Evolutionary conservation across 2,888 invertebrate species (phyloP).

Genomic region (Globia sparganii): DNA sequence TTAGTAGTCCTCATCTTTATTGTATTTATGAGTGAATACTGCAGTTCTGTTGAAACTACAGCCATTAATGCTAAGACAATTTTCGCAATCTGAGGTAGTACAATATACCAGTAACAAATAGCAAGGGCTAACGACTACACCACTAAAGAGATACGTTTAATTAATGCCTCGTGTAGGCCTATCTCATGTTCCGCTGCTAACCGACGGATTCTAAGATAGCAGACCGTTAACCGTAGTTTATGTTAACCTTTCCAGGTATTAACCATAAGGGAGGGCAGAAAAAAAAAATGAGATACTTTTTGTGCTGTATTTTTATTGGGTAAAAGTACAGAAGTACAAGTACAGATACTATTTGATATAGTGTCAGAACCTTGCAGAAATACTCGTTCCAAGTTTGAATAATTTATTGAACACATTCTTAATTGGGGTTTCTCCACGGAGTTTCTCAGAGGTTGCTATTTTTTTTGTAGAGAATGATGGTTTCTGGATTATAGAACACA

Average conservation of each 20-base stretch:
- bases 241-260: slow-evolving; percentile 46
- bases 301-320: background rate
- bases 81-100: too few relatives aligned
- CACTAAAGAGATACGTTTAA: slow-evolving; percentile 68
- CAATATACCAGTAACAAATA: slow-evolving; percentile 63
- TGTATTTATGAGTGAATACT: too few relatives aligned
- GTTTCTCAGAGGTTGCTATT: too few relatives aligned
- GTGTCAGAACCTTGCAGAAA: background rate
- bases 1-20: too few relatives aligned
- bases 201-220: slow-evolving; percentile 66
- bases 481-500: too few relatives aligned
- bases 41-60: too few relatives aligned
- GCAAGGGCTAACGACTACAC: slow-evolving; percentile 73
- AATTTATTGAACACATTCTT: background rate
- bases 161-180: slow-evolving; percentile 71
- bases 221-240: slow-evolving; percentile 67
- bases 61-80: too few relatives aligned
- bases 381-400: background rate
- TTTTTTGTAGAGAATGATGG: too few relatives aligned
- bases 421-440: background rate
- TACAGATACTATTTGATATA: background rate
- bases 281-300: background rate
- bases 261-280: background rate
- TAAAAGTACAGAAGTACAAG: background rate
- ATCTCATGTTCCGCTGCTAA: slow-evolving; percentile 70